A percentile compares a stretch with the other conserved stretches of the same genome.
Evolutionary conservation across 2,113 vertebrate species (phyloP).

Genomic region (Ondatra zibethicus): DNA sequence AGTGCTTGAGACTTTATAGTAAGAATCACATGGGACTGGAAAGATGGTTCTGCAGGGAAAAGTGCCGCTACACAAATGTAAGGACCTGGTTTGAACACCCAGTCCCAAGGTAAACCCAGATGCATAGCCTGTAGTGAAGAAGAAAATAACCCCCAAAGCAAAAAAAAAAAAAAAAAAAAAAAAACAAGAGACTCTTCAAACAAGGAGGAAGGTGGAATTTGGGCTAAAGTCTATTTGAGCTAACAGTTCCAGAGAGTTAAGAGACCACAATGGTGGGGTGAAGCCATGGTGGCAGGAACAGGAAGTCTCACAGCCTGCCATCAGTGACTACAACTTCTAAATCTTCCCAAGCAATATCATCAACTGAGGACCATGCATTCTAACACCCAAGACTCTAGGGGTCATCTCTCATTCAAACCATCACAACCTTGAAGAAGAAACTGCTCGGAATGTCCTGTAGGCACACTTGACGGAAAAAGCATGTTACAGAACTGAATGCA

Average conservation of each 20-base stretch:
- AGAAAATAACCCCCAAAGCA: no score
- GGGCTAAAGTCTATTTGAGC: neutral
- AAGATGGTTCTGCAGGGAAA: neutral
- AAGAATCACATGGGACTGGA: neutral
- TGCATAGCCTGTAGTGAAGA: neutral
- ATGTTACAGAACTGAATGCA: neutral
- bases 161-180: no score
- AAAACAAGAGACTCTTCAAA: neutral
- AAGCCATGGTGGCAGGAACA: neutral
- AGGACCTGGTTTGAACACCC: no score
- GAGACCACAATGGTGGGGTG: neutral
- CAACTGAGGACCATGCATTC: neutral
- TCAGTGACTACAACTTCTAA: neutral
- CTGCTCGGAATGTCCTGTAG: neutral
- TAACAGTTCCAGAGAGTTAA: neutral
- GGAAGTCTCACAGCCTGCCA: neutral
- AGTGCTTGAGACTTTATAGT: neutral
- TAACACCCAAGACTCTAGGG: no score
- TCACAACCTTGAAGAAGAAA: neutral
- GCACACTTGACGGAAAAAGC: slow-evolving; percentile 26
- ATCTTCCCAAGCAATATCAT: neutral
- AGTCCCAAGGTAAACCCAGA: neutral
- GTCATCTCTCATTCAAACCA: neutral
- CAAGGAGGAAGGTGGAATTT: no score
- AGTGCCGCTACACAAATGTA: neutral